phyloP scores from a whole-genome alignment of 2,888 invertebrate genomes.

The Blastobasis adustella region DNA sequence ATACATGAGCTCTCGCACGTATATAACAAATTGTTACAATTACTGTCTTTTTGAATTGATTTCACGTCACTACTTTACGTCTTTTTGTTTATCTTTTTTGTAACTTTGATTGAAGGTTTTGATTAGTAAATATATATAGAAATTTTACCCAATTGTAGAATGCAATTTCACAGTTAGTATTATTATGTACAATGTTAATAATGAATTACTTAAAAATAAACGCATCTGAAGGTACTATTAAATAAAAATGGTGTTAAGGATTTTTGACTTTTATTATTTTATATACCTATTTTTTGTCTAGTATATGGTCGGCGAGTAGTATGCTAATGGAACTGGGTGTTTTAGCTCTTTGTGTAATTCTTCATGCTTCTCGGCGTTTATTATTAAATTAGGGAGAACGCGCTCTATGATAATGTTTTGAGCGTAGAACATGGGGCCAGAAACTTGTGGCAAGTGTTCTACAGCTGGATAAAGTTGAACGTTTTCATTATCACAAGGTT shows the following conservation, averaged over 20 bases:
- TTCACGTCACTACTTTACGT: too few species aligned
- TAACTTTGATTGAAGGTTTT: too few species aligned
- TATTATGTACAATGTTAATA: neutral
- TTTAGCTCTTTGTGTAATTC: neutral
- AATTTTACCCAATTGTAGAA: too few species aligned
- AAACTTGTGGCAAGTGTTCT: neutral
- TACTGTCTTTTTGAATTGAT: too few species aligned
- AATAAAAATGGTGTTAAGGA: too few species aligned
- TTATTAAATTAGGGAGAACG: conserved; percentile 24
- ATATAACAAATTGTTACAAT: too few species aligned
- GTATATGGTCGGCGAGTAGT: conserved; percentile 1
- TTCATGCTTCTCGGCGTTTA: conserved; percentile 8
- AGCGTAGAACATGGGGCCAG: conserved; percentile 18
- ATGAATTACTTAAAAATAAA: too few species aligned
- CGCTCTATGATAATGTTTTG: conserved; percentile 29
- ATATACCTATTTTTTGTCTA: neutral
- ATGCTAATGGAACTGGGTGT: conserved; percentile 7
- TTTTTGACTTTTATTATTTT: neutral
- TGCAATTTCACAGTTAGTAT: too few species aligned
- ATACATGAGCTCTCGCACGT: too few species aligned
- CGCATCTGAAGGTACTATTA: too few species aligned
- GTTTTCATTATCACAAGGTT: conserved; percentile 1
- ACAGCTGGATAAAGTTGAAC: neutral
- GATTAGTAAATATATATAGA: too few species aligned
- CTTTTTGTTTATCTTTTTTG: too few species aligned